Base-by-base conservation (phyloP, 2,113 vertebrate genomes). In the Sclerurus mexicanus region DNA sequence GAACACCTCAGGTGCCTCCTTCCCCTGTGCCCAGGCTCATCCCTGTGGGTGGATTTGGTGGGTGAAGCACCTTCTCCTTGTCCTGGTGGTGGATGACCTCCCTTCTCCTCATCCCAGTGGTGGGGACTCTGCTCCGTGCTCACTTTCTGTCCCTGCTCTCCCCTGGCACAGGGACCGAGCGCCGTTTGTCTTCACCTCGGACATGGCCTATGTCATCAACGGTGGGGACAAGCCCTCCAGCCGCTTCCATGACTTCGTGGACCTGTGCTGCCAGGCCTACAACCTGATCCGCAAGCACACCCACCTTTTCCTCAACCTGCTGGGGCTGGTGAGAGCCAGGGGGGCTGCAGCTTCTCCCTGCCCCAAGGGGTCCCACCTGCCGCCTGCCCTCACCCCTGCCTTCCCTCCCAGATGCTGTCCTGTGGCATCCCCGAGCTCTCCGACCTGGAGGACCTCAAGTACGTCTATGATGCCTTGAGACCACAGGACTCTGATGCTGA, bases 131-230 rank as follows among this genome's bases (percentile, higher is more conserved):
- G 1, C 2, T 13, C 42, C 7, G 0, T 14, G 37, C 46, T 92
- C 56, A 35, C 44, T 14, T 12, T 58, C 15, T 69, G 64, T 58
- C 46, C 59, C 76, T 44, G 20, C 62, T n/a, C 89, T 71, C 85
- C 62, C 86, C 75, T 1, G 47, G 6, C 16, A 5, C 97, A 99
- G 99, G 89, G 99, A 99, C 97, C 99, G 99, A 23, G 99, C 99
- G 2, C 99, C 99, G 0, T 99, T 99, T 2, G 99, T 99, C 89
- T 99, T 99, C 97, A 99, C 99, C 39, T 99, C 99, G 0, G 99
- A 99, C 97, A 99, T 99, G 99, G 99, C 99, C 0, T 99, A 99
- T 2, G 99, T 99, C 95, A 99, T 99, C 97, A 99, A 99, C 2
- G 99, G 99, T 0, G 99, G 99, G 23, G 99, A 99, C 98, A 99